These are phyloP conservation scores for Ascaphus truei DNA, from an alignment of 2,113 vertebrate species.

Conservation along the genomic window DNA sequence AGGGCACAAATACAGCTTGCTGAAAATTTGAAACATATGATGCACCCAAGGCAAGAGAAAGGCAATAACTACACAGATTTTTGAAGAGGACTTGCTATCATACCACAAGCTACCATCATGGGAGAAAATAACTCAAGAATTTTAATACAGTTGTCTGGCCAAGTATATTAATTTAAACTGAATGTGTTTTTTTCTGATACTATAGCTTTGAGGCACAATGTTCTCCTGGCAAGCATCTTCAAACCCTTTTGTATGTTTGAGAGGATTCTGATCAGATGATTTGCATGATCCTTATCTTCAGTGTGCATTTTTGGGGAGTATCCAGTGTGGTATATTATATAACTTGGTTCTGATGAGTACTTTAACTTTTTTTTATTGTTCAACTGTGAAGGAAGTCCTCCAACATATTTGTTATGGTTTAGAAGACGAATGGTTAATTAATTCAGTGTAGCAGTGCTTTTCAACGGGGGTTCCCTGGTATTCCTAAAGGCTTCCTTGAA, in stretches of 20 bases:
- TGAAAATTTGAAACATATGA: conserved; percentile 73
- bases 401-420: background rate
- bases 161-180: conserved; percentile 76
- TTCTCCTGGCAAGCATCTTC: conserved; percentile 63
- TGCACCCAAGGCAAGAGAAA: conserved; percentile 62
- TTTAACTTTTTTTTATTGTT: background rate
- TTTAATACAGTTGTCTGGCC: conserved; percentile 79
- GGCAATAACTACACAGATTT: conserved; percentile 66
- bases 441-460: too few species aligned
- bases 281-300: conserved; percentile 20
- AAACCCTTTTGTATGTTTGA: conserved; percentile 49
- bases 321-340: background rate
- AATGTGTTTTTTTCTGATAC: conserved; percentile 63
- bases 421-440: too few species aligned
- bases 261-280: conserved; percentile 56
- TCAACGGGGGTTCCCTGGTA: too few species aligned
- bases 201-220: conserved; percentile 67
- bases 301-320: background rate
- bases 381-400: background rate
- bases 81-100: conserved; percentile 62
- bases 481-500: too few species aligned
- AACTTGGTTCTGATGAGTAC: background rate
- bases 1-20: conserved; percentile 43
- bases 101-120: conserved; percentile 71
- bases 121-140: conserved; percentile 70